Conservation (phyloP, 2,797 vertebrate genomes). For the Mycteria americana region DNA sequence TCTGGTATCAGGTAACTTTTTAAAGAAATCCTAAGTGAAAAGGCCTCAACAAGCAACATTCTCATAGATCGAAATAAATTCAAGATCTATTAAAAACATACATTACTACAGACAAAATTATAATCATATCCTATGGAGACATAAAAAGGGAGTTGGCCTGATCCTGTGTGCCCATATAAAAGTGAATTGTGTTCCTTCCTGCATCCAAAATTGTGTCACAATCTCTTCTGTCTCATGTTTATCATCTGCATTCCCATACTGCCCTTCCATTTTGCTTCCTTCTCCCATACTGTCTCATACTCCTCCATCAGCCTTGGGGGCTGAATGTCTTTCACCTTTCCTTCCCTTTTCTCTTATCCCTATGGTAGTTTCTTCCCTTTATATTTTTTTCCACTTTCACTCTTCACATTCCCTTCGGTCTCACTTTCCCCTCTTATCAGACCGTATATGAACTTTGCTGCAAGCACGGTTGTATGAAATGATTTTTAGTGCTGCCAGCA, state of each 20-base stretch:
- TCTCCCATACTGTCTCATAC: background rate
- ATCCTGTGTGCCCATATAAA: background rate
- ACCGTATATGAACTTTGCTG: background rate
- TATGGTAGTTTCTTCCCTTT: background rate
- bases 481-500: slow-evolving; percentile 5
- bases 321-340: background rate
- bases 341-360: background rate
- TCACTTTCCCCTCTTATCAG: background rate
- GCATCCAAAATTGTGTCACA: background rate
- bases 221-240: background rate
- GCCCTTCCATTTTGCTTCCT: background rate
- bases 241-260: background rate
- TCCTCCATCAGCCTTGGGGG: background rate
- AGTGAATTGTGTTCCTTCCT: background rate
- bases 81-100: background rate
- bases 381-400: background rate
- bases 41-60: background rate
- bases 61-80: background rate
- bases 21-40: background rate
- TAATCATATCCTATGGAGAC: background rate
- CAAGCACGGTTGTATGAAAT: background rate
- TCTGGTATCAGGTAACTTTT: background rate
- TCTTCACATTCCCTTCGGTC: background rate
- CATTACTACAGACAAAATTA: background rate
- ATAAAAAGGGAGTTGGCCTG: background rate